Conservation (phyloP, 2,113 vertebrate species). For the Pelmatolapia mariae region DNA sequence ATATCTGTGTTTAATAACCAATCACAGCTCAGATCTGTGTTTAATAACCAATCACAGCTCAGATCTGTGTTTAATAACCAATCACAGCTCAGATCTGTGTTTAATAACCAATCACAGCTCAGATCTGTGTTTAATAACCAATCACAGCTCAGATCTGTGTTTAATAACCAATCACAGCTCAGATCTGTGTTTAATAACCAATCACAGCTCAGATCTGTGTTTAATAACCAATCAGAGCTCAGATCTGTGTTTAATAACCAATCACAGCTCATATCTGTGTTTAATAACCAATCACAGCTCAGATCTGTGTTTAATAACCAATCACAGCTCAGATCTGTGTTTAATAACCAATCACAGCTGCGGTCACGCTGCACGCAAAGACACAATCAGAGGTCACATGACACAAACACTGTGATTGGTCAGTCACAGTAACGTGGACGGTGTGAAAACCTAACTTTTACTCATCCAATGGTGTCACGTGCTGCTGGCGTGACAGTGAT, state of each 20-base stretch:
- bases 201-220: background rate
- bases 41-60: no score
- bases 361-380: fast-evolving
- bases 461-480: background rate
- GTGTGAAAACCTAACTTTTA: background rate
- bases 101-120: no score
- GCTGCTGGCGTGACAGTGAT: background rate
- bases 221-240: no score
- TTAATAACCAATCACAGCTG: background rate
- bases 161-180: no score
- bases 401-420: background rate
- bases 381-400: background rate
- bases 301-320: background rate
- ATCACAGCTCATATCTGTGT: background rate
- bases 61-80: background rate
- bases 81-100: background rate
- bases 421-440: background rate
- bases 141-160: background rate
- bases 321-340: background rate
- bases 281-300: no score
- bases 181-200: background rate
- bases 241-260: background rate
- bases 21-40: no score
- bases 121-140: background rate
- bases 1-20: background rate